A percentile compares a stretch with the other conserved stretches of the same genome.
These are phyloP conservation scores for Phoeniculus purpureus DNA, from an alignment of 2,797 vertebrate genomes.

Conservation along the genomic window DNA sequence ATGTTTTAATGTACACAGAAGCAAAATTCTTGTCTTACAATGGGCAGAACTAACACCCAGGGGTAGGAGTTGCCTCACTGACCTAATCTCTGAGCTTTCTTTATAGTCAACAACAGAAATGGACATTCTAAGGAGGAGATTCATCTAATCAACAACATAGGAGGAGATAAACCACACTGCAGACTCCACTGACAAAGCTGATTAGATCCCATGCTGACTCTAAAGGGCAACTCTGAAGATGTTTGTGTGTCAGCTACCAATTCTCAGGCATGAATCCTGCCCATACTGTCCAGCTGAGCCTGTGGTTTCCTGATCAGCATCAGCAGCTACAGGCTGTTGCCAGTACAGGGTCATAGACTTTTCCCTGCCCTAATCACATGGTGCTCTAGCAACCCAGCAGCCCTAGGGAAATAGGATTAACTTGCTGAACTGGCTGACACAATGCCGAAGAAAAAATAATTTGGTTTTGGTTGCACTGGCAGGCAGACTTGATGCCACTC, in stretches of 20 bases:
- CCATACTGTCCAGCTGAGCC: conserved; percentile 7
- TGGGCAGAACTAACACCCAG: background rate
- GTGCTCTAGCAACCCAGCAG: background rate
- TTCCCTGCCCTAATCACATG: background rate
- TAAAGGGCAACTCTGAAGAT: conserved; percentile 19
- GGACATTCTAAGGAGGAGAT: background rate
- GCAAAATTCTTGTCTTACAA: background rate
- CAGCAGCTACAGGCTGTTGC: background rate
- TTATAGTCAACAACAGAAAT: background rate
- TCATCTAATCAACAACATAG: conserved; percentile 18
- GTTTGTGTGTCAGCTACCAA: background rate
- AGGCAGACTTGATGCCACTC: background rate
- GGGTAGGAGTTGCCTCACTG: background rate
- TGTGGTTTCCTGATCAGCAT: conserved; percentile 6
- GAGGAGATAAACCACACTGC: conserved; percentile 32
- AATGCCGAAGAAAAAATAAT: background rate
- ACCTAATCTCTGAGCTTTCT: conserved; percentile 9
- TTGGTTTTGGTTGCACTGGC: background rate
- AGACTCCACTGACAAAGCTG: conserved; percentile 19
- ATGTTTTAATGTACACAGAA: background rate
- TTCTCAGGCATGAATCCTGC: conserved; percentile 29
- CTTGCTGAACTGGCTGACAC: conserved; percentile 12
- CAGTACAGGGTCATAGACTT: background rate
- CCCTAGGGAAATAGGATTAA: conserved; percentile 7
- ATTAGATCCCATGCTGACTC: conserved; percentile 48